Evolutionary conservation across 2,113 vertebrate species (phyloP), one percentile per base, ranked within the genome.

Genomic region (Serinus canaria): DNA sequence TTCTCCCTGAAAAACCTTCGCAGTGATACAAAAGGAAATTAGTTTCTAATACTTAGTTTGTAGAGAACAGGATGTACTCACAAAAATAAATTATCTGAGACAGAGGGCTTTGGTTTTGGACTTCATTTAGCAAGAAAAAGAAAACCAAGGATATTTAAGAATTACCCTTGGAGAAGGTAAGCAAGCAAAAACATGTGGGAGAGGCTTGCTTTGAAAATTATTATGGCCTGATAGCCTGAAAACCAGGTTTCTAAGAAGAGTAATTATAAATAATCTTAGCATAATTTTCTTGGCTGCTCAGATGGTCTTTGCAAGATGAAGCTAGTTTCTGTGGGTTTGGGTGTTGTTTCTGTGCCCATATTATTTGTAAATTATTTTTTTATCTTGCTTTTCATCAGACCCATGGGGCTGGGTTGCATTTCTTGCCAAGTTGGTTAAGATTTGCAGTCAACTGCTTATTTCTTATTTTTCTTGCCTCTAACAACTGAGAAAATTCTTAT

Each of bases 251-350:
- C n/a, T 44, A 28, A 87, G 24, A 83, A 31, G 10, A 60, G 13
- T 41, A 63, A 14, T 41, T 62, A 30, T 2, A 78, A 85, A 89
- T 66, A 89, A 22, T 7, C 3, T 15, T 30, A 47, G 12, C 30
- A 24, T 20, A 59, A 64, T 64, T 60, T 83, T 72, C 25, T 77
- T 49, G 11, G 11, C 23, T 5, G 2, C 31, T 83, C 50, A 83
- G 47, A 55, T 10, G 37, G 7, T 43, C 7, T 67, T 74, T 63
- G 12, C 18, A 74, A 66, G 41, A 44, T 24, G 5, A 60, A 69
- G 15, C 10, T 63, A 33, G 7, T 35, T 78, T 89, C 50, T 0
- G 0, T 69, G 20, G n/a, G 37, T 41, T 46, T 55, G 4, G 11
- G 16, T 79, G 13, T 27, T 75, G 23, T 64, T 80, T 75, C 30